Evolutionary conservation across 2,888 invertebrate genomes (phyloP).

Genomic region (Chloroclystis v-ata): DNA sequence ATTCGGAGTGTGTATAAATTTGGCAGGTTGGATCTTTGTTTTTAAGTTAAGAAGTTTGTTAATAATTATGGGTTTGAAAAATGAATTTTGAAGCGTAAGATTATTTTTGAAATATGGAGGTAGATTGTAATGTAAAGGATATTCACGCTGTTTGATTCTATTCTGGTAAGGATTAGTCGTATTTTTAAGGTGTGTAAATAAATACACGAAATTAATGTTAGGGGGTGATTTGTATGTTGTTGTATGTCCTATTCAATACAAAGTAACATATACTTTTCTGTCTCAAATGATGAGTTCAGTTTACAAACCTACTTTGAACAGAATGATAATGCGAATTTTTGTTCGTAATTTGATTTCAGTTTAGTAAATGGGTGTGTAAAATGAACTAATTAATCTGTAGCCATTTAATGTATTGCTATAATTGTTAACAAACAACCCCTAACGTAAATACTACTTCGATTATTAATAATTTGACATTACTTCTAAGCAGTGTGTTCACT

Average conservation of each 20-base stretch:
- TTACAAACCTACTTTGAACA: too few relatives aligned
- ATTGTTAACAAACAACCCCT: too few relatives aligned
- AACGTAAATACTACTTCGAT: background rate
- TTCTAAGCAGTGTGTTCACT: conserved; percentile 36
- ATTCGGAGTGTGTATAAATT: conserved; percentile 26
- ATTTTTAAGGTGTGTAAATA: conserved; percentile 71
- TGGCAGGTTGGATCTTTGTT: conserved; percentile 25
- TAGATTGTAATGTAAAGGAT: conserved; percentile 53
- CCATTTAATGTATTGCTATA: too few relatives aligned
- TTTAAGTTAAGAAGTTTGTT: conserved; percentile 28
- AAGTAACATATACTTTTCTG: background rate
- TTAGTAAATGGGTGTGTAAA: too few relatives aligned
- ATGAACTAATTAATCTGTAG: too few relatives aligned
- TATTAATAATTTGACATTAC: conserved; percentile 37
- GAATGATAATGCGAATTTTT: too few relatives aligned
- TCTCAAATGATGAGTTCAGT: too few relatives aligned
- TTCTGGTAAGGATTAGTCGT: conserved; percentile 59
- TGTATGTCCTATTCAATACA: conserved; percentile 11
- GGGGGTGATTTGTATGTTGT: conserved; percentile 31
- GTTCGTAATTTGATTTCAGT: too few relatives aligned
- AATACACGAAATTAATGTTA: conserved; percentile 53
- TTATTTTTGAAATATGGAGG: conserved; percentile 44
- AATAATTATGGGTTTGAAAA: conserved; percentile 27
- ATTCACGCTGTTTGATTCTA: conserved; percentile 59
- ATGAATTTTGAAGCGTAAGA: conserved; percentile 32